These are phyloP conservation scores for Drosophila melanosoma DNA, from an alignment of 2,888 invertebrate species.

Conservation along the genomic window DNA sequence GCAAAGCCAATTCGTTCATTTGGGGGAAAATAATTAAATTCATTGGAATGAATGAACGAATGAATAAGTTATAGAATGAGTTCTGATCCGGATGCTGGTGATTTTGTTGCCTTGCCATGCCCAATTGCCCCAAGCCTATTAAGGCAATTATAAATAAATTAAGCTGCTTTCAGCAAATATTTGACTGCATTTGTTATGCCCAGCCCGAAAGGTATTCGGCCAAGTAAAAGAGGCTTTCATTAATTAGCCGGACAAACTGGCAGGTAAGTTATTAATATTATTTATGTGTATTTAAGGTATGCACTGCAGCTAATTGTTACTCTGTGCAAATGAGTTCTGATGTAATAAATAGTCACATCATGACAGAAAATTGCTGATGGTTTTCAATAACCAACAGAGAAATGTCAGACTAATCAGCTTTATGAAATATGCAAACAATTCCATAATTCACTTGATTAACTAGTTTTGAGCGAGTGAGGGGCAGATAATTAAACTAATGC, in stretches of 20 bases:
- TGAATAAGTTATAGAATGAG: constrained; percentile 32
- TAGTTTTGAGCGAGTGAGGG: constrained; percentile 12
- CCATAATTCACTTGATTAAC: constrained; percentile 44
- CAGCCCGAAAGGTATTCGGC: constrained; percentile 25
- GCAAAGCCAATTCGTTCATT: constrained; percentile 57
- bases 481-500: constrained; percentile 57
- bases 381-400: not conserved
- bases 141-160: constrained; percentile 79
- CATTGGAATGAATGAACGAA: constrained; percentile 52
- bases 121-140: constrained; percentile 59
- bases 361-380: constrained; percentile 1
- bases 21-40: constrained; percentile 72
- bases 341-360: constrained; percentile 39
- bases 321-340: constrained; percentile 36
- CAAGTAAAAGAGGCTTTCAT: constrained; percentile 9
- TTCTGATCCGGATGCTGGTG: constrained; percentile 27
- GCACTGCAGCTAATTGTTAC: constrained; percentile 59
- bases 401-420: constrained; percentile 28
- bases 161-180: constrained; percentile 57
- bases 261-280: constrained; percentile 70
- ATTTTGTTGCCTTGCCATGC: constrained; percentile 14
- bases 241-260: constrained; percentile 49
- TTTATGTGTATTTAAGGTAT: constrained; percentile 50
- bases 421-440: constrained; percentile 65
- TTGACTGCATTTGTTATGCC: constrained; percentile 38